Conservation (phyloP, 2,888 invertebrate genomes). For the Dicyrtoma fusca region DNA sequence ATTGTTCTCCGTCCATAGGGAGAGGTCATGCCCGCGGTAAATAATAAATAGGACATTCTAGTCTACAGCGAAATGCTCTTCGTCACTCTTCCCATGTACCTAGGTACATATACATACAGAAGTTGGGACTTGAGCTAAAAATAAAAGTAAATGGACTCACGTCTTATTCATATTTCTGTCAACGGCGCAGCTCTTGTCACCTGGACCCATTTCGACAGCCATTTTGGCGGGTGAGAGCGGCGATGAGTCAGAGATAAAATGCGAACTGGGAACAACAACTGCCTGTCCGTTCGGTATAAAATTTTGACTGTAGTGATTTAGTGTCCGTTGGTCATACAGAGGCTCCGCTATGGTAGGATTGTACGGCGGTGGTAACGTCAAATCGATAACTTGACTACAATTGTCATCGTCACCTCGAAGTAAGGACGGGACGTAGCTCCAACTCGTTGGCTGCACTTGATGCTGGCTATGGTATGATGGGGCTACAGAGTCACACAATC, state of each 20-base stretch:
- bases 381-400: constrained; percentile 63
- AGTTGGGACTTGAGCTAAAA: no score
- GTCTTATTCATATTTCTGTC: constrained; percentile 74
- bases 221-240: constrained; percentile 34
- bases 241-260: constrained; percentile 23
- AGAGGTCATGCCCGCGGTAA: no score
- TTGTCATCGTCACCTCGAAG: constrained; percentile 46
- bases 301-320: constrained; percentile 13
- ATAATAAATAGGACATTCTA: no score
- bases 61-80: no score
- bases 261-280: constrained; percentile 5
- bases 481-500: constrained; percentile 63
- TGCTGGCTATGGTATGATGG: constrained; percentile 83
- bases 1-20: no score
- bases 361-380: constrained; percentile 76
- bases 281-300: constrained; percentile 35
- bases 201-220: constrained; percentile 31
- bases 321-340: constrained; percentile 30
- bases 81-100: no score
- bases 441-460: constrained; percentile 76
- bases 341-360: constrained; percentile 60
- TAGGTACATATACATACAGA: no score
- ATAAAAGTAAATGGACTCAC: constrained; percentile 54
- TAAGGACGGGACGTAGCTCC: constrained; percentile 70
- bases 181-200: constrained; percentile 58